These are phyloP conservation scores for Epistrophe grossulariae DNA, from an alignment of 2,888 invertebrate genomes.

Conservation along the genomic window DNA sequence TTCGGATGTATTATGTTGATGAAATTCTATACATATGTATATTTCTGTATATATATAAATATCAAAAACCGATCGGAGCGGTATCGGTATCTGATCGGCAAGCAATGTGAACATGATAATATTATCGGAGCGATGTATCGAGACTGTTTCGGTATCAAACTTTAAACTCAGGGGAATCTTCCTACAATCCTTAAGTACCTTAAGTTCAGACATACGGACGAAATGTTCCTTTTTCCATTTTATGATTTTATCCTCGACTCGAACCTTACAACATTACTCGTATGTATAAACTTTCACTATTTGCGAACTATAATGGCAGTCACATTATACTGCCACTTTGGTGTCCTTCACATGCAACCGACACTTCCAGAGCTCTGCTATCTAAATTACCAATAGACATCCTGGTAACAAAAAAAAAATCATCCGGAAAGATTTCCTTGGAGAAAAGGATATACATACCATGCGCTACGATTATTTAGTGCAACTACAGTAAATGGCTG, in stretches of 20 bases:
- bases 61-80: too few relatives aligned
- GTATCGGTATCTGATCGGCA: too few relatives aligned
- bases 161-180: background rate
- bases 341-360: conserved; percentile 40
- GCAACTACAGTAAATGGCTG: conserved; percentile 44
- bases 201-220: background rate
- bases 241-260: background rate
- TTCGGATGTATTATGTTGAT: too few relatives aligned
- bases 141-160: too few relatives aligned
- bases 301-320: conserved; percentile 20
- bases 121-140: too few relatives aligned
- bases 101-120: too few relatives aligned
- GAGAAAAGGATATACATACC: conserved; percentile 27
- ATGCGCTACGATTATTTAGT: conserved; percentile 44
- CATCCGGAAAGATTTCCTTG: conserved; percentile 55
- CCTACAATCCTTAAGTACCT: background rate
- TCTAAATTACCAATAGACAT: conserved; percentile 72
- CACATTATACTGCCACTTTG: conserved; percentile 39
- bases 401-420: conserved; percentile 53
- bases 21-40: too few relatives aligned
- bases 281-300: background rate
- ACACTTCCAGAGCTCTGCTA: conserved; percentile 41
- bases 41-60: too few relatives aligned
- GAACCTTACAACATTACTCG: background rate
- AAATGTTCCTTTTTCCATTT: background rate